Percentiles rank a stretch among this genome's conserved stretches.
Evolutionary conservation across 2,113 vertebrate species (phyloP).

Genomic region (Ceratotherium simum): DNA sequence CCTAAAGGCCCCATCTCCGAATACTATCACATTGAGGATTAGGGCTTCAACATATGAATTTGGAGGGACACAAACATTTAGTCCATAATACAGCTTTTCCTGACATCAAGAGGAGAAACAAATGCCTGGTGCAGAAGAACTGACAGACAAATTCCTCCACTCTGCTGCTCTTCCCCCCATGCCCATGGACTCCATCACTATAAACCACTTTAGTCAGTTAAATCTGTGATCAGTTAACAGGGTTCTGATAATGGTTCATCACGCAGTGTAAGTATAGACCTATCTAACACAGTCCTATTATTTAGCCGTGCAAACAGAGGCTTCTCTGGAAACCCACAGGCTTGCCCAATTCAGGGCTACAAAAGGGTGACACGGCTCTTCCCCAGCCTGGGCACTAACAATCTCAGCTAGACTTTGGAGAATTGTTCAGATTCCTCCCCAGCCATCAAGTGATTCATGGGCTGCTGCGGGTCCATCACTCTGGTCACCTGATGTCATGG

Average conservation of each 20-base stretch:
- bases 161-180: neutral
- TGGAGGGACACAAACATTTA: neutral
- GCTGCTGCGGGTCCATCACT: slow-evolving; percentile 6
- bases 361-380: neutral
- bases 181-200: neutral
- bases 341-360: neutral
- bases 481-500: slow-evolving; percentile 65
- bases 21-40: neutral
- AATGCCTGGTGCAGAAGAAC: neutral
- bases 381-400: neutral
- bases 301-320: neutral
- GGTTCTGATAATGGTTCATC: neutral
- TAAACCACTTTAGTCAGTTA: neutral
- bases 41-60: neutral
- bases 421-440: slow-evolving; percentile 13
- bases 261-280: neutral
- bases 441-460: neutral
- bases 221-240: neutral
- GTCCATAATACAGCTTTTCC: neutral
- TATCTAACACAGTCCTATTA: neutral
- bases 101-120: neutral
- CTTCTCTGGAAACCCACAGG: neutral
- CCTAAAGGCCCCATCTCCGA: neutral
- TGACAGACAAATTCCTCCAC: neutral
- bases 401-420: neutral